Conservation (phyloP, 2,888 invertebrate species). For the Gari tellinella region DNA sequence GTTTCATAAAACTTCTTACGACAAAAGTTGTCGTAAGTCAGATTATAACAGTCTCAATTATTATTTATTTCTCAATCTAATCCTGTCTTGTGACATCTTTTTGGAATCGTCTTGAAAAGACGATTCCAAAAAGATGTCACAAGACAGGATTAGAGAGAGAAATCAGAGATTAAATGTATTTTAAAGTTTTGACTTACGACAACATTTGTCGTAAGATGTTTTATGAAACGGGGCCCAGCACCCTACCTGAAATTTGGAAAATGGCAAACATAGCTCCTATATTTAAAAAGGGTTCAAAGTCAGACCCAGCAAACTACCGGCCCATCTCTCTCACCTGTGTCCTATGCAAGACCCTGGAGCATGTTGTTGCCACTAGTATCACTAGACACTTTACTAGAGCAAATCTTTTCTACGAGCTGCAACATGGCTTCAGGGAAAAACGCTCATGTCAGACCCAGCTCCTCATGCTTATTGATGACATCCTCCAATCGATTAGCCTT, state of each 20-base stretch:
- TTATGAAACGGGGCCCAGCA: no score
- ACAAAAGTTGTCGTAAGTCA: no score
- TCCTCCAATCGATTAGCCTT: constrained; percentile 2
- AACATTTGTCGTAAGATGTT: no score
- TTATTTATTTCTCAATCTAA: no score
- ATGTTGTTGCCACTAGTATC: constrained; percentile 3
- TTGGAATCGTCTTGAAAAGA: no score
- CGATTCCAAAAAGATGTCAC: no score
- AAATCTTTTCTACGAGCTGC: constrained; percentile 8
- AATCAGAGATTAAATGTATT: no score
- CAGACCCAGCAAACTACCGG: constrained; percentile 11
- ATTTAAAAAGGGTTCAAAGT: constrained; percentile 9
- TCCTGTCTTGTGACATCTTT: no score
- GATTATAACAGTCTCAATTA: no score
- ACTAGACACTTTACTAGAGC: constrained; percentile 4
- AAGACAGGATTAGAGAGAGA: no score
- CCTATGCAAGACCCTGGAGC: constrained; percentile 2
- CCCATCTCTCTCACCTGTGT: constrained; percentile 6
- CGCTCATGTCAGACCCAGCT: background rate
- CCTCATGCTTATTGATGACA: constrained; percentile 5
- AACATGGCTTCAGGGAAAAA: constrained; percentile 14
- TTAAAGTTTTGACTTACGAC: no score
- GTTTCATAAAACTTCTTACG: no score
- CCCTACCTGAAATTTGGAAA: constrained; percentile 6
- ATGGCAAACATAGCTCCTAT: constrained; percentile 1